Evolutionary conservation across 2,113 vertebrate genomes (phyloP), one percentile per base, ranked within the genome.

Genomic region (Marcusenius ussheri): DNA sequence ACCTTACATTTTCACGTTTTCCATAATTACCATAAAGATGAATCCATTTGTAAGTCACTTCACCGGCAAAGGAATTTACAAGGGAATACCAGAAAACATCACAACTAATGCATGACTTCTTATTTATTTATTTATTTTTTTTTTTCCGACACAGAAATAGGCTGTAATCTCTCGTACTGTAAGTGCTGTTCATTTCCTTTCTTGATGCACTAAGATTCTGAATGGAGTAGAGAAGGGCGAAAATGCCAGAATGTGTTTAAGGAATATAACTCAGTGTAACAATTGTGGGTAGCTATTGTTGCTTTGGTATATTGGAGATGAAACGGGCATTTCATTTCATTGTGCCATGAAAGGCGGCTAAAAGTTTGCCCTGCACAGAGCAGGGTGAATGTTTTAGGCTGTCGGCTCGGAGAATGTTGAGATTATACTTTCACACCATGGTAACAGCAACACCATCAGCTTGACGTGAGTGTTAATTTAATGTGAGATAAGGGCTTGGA

Each of bases 401-500:
- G 50, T 89, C 84, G 10, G 2, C 77, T 91, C 10, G 2, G 58
- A 91, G 91, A 91, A 93, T 89, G 90, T 88, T 70, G 89, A 87
- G 91, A 91, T 94, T 93, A 92, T 92, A 92, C 93, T 93, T 94
- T 91, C 90, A 88, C 91, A 21, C 5, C 45, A 88, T 31, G 70
- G 88, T 58, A 21, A 49, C 90, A 46, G 70, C 86, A 87, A 87
- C 80, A 89, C 92, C 42, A 24, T 39, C 91, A 89, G 90, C 92
- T 93, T 91, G 91, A 91, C 92, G 91, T 45, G 89, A 91, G 94
- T 53, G 83, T 91, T 93, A 91, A 94, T 93, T 92, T 90, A 94
- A 93, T 91, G 91, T 90, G 0, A 49, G 77, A 89, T 53, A 62
- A 13, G 47, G 50, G 85, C 90, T 89, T 53, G 86, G 77, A 88